A percentile compares a stretch with the other conserved stretches of the same genome.
Evolutionary conservation across 2,113 vertebrate species (phyloP).

Genomic region (Edolisoma coerulescens): DNA sequence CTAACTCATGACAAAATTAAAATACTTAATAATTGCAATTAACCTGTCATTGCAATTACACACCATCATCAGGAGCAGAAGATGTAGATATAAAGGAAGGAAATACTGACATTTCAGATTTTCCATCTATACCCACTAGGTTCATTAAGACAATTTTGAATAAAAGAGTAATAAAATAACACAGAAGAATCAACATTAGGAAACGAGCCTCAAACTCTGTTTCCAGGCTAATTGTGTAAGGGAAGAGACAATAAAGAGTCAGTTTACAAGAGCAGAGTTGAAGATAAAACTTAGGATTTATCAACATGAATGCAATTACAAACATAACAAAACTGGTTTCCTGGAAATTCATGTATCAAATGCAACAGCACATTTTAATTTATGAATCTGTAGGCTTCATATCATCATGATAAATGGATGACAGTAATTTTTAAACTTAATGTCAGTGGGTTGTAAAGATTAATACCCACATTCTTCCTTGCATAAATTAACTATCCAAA

Average conservation of each 20-base stretch:
- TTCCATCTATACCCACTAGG: neutral
- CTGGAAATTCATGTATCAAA: neutral
- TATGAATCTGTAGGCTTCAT: neutral
- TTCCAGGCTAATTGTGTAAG: neutral
- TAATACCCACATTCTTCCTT: neutral
- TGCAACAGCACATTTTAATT: neutral
- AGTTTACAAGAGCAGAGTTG: neutral
- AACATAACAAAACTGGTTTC: neutral
- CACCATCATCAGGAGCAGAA: neutral
- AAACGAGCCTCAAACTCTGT: neutral
- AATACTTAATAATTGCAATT: neutral
- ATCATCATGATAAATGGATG: neutral
- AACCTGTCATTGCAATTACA: neutral
- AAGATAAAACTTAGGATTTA: neutral
- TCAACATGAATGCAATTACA: neutral
- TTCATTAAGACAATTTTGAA: neutral
- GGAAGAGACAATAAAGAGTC: neutral
- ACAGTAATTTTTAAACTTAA: neutral
- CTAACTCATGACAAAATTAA: neutral
- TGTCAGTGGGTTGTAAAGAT: neutral
- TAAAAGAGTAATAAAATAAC: neutral
- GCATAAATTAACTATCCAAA: constrained; percentile 10
- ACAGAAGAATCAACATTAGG: neutral
- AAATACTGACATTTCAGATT: neutral
- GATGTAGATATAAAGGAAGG: neutral